Conservation (phyloP, 2,113 vertebrate genomes). For the Eupsittula cactorum region DNA sequence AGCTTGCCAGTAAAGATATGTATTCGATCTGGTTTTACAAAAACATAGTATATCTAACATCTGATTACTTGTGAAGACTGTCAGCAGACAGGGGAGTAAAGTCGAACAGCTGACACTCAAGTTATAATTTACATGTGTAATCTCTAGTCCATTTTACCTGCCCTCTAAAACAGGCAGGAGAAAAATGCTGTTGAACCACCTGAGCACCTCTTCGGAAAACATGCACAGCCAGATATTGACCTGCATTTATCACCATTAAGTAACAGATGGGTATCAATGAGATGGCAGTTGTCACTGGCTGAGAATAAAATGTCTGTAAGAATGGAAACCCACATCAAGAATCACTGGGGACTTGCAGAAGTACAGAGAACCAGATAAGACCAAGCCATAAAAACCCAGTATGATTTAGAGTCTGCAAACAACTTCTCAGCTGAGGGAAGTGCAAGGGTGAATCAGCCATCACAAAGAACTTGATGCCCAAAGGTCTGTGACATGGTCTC, state of each 20-base stretch:
- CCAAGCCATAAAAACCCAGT: neutral
- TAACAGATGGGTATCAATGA: neutral
- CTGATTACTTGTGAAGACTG: neutral
- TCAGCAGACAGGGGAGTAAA: neutral
- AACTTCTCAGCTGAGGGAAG: neutral
- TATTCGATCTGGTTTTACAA: neutral
- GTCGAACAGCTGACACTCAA: neutral
- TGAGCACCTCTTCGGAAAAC: neutral
- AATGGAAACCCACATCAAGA: neutral
- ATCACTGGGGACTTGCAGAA: neutral
- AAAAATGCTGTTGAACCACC: neutral
- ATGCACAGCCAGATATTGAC: neutral
- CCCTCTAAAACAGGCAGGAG: neutral
- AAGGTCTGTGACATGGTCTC: neutral
- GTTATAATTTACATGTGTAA: neutral
- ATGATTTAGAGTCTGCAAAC: neutral
- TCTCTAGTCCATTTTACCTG: neutral
- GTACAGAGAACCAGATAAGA: neutral
- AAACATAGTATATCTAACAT: neutral
- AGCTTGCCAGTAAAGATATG: neutral
- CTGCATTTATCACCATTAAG: neutral
- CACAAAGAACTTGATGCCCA: neutral
- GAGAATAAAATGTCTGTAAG: neutral
- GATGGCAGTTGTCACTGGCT: neutral
- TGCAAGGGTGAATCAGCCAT: neutral